These are phyloP conservation scores for Emydocephalus ijimae DNA, from an alignment of 2,113 vertebrate genomes.

Conservation along the genomic window DNA sequence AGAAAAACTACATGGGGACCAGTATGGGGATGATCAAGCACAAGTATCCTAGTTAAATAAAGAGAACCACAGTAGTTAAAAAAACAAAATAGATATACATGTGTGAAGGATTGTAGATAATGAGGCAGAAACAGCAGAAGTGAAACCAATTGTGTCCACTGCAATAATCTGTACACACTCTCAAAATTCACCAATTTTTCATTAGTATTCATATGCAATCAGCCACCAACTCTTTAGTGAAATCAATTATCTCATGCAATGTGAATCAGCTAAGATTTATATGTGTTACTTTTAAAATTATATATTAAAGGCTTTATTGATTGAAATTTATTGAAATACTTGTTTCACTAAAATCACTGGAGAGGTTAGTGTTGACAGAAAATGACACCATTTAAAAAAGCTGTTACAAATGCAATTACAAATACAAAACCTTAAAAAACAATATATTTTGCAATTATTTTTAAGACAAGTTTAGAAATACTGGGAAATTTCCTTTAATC, in stretches of 20 bases:
- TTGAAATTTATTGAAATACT: neutral
- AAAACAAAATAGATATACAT: neutral
- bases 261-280: neutral
- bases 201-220: neutral
- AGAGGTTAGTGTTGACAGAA: neutral
- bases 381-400: neutral
- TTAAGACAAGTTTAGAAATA: neutral
- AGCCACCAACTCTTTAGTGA: neutral
- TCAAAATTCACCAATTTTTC: neutral
- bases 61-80: neutral
- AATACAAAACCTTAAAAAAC: neutral
- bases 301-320: neutral
- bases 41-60: neutral
- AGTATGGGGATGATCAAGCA: neutral
- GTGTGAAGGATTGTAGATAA: neutral
- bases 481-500: neutral
- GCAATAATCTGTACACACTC: neutral
- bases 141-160: neutral
- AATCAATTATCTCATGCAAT: neutral
- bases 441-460: neutral
- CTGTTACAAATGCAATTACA: neutral
- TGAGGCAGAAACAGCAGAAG: neutral
- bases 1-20: neutral
- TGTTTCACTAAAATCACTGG: neutral
- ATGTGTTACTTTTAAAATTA: neutral